A percentile compares a stretch with the other conserved stretches of the same genome.
These are phyloP conservation scores for Sebastes miniatus DNA, from an alignment of 2,797 vertebrate genomes.

Conservation along the genomic window DNA sequence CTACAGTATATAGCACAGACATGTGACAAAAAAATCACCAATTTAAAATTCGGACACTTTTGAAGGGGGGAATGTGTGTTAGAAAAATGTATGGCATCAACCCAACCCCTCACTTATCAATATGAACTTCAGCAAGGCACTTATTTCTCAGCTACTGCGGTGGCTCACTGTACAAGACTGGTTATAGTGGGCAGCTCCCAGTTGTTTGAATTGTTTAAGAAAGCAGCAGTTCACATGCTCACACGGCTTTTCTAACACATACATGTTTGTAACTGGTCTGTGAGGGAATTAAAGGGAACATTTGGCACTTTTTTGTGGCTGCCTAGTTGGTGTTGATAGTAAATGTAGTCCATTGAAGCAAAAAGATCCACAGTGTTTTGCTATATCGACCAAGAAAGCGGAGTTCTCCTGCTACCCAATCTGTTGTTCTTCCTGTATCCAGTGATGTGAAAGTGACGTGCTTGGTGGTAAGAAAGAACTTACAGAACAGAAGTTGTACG, in stretches of 20 bases:
- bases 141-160: neutral
- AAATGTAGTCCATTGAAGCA: too few relatives aligned
- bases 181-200: neutral
- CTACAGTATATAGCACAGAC: neutral
- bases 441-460: too few relatives aligned
- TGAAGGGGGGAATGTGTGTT: neutral
- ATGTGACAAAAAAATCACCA: neutral
- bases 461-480: too few relatives aligned
- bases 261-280: neutral
- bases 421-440: too few relatives aligned
- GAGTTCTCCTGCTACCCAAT: too few relatives aligned
- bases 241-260: neutral
- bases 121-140: constrained; percentile 34
- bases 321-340: accelerated
- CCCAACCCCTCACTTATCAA: neutral
- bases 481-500: too few relatives aligned
- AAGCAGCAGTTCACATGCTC: neutral
- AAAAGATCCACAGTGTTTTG: too few relatives aligned
- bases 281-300: neutral
- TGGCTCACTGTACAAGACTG: neutral
- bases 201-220: neutral
- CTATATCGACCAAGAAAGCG: too few relatives aligned
- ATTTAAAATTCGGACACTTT: neutral
- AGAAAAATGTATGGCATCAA: neutral
- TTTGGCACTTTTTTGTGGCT: too few relatives aligned